Conservation (phyloP, 2,113 vertebrate genomes). For the Todiramphus saurophagus region DNA sequence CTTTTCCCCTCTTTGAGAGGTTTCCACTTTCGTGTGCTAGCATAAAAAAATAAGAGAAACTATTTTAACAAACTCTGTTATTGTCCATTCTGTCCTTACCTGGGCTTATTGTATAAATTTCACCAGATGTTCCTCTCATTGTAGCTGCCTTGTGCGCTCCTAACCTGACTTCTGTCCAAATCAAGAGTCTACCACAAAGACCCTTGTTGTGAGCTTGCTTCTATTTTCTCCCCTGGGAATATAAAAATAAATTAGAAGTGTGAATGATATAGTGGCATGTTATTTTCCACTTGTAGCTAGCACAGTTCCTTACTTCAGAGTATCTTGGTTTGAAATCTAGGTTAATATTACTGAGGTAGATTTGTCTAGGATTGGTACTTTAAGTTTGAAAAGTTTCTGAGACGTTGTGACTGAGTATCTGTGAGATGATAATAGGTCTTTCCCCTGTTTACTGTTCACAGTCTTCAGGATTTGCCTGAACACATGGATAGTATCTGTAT, state of each 20-base stretch:
- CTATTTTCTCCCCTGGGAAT: background rate
- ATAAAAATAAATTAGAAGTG: background rate
- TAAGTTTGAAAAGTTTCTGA: background rate
- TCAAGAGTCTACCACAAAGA: background rate
- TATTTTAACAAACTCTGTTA: background rate
- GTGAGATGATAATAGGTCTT: background rate
- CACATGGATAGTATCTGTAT: background rate
- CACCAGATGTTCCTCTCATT: background rate
- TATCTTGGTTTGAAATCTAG: background rate
- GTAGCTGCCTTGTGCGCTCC: accelerated
- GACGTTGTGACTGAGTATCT: background rate
- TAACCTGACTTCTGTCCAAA: background rate
- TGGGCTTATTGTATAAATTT: background rate
- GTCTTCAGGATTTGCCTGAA: background rate
- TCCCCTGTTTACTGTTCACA: background rate
- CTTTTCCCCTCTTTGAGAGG: background rate
- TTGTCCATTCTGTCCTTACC: background rate
- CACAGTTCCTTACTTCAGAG: background rate
- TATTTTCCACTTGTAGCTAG: background rate
- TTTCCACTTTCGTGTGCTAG: background rate
- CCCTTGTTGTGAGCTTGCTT: background rate
- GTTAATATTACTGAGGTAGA: background rate
- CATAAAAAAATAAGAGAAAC: background rate
- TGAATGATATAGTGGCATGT: background rate
- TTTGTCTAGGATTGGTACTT: background rate